These are phyloP conservation scores for Bombus haemorrhoidalis DNA, from an alignment of 1,140 invertebrate genomes.

Conservation along the genomic window DNA sequence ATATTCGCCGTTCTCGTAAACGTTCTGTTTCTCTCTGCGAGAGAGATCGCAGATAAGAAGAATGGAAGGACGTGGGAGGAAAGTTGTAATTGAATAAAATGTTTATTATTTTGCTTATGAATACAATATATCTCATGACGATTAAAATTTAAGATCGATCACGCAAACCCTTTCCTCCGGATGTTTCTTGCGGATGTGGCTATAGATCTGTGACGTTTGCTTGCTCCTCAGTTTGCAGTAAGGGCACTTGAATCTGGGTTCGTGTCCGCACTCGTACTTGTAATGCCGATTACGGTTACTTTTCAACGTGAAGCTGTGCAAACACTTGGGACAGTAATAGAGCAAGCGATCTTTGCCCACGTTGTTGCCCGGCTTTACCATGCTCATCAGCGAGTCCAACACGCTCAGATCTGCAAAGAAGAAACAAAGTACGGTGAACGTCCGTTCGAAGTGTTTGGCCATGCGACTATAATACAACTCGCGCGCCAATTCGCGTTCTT, in stretches of 20 bases:
- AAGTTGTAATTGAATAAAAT: not conserved
- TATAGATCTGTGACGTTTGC: slow-evolving; percentile 90
- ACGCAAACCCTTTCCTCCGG: slow-evolving; percentile 62
- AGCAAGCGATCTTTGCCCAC: not conserved
- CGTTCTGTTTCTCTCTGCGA: not conserved
- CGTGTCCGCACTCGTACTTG: slow-evolving; percentile 92
- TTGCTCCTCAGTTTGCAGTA: slow-evolving; percentile 90
- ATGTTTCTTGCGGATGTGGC: slow-evolving; percentile 83
- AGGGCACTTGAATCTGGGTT: slow-evolving; percentile 90
- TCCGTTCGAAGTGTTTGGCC: not conserved
- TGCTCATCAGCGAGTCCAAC: slow-evolving; percentile 58
- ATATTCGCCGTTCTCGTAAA: not conserved
- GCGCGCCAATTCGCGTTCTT: not conserved
- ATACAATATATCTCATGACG: not conserved
- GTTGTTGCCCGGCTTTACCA: not conserved
- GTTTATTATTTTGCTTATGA: slow-evolving; percentile 33
- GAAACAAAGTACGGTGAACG: slow-evolving; percentile 36
- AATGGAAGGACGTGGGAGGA: not conserved
- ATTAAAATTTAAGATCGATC: slow-evolving; percentile 61
- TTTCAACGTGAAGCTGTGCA: slow-evolving; percentile 89
- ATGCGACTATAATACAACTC: not conserved
- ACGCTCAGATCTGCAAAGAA: slow-evolving; percentile 62
- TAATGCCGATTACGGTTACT: slow-evolving; percentile 91
- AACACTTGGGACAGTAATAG: slow-evolving; percentile 88
- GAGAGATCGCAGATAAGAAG: too few species aligned